Evolutionary conservation across 2,113 vertebrate species (phyloP), one percentile per base, ranked within the genome.

Genomic region (Rhea pennata): DNA sequence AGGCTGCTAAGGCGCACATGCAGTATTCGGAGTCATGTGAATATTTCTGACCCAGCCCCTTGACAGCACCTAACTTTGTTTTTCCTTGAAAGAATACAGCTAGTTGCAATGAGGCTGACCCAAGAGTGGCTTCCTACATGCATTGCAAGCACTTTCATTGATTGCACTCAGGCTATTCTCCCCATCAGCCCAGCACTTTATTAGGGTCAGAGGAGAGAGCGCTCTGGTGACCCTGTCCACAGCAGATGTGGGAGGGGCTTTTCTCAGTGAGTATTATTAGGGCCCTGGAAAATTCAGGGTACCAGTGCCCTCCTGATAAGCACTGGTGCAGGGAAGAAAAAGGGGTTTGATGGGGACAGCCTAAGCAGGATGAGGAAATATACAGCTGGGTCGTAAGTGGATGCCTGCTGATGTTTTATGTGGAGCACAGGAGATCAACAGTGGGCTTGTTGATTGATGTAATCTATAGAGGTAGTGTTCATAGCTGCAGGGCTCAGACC

Each of bases 121-220:
- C 93, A 97, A 98, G 96, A 96, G 97, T 95, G 94, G 93, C 96
- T 98, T 97, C 98, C 96, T 98, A 96, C 97, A 79, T 96, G 88
- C 98, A 97, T 81, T 98, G 94, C 97, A 98, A 98, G 97, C 98
- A 98, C 98, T 98, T 99, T 98, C 97, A 95, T 94, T 97, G 96
- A 97, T 97, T 97, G 97, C 97, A 98, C 97, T 98, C 96, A 94
- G 96, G 88, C 93, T 96, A 97, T 83, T 97, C 90, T 97, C 95
- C 94, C 83, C 95, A 95, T 97, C 93, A 94, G 96, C 94, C 96
- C 76, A 87, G 96, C 95, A 96, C 96, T 96, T 98, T 94, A 97
- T 93, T 97, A 88, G 84, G 70, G 66, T 76, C 83, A 87, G 64
- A 87, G 90, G 83, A 84, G 70, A 84, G 69, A 92, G 59, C 36